These are phyloP conservation scores for Ailuropoda melanoleuca DNA, from an alignment of 2,113 vertebrate genomes.

Conservation along the genomic window DNA sequence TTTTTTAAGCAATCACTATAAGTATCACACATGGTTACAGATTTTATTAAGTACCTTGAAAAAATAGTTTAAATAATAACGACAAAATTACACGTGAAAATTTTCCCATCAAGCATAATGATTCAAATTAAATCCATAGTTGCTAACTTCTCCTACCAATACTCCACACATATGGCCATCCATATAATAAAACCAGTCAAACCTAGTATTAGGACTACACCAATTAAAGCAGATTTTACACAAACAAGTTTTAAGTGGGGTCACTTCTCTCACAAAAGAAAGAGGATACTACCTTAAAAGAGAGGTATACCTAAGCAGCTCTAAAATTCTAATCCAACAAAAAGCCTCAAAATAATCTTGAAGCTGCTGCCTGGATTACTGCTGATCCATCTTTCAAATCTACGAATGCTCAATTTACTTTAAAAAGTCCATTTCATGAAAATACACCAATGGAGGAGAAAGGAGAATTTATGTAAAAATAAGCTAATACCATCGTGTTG, in stretches of 20 bases:
- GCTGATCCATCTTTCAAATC: background rate
- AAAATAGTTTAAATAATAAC: constrained; percentile 19
- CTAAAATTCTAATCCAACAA: constrained; percentile 29
- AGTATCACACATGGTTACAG: constrained; percentile 7
- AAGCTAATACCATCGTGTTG: background rate
- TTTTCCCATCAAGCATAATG: constrained; percentile 10
- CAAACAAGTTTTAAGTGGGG: background rate
- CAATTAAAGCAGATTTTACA: constrained; percentile 30
- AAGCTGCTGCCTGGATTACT: background rate
- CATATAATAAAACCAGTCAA: background rate
- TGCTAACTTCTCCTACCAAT: constrained; percentile 27
- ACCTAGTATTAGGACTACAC: background rate
- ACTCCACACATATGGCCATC: background rate
- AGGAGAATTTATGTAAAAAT: constrained; percentile 44
- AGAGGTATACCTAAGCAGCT: background rate
- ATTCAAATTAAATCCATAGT: constrained; percentile 33
- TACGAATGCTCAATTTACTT: constrained; percentile 37
- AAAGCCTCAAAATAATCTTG: constrained; percentile 3
- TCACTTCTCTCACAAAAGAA: background rate
- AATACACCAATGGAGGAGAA: background rate
- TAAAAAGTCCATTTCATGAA: background rate
- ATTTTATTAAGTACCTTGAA: constrained; percentile 12
- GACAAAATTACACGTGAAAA: constrained; percentile 20
- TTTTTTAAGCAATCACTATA: constrained; percentile 37
- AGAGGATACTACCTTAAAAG: background rate